Conservation (phyloP, 2,797 vertebrate genomes). For the Sphaeramia orbicularis region DNA sequence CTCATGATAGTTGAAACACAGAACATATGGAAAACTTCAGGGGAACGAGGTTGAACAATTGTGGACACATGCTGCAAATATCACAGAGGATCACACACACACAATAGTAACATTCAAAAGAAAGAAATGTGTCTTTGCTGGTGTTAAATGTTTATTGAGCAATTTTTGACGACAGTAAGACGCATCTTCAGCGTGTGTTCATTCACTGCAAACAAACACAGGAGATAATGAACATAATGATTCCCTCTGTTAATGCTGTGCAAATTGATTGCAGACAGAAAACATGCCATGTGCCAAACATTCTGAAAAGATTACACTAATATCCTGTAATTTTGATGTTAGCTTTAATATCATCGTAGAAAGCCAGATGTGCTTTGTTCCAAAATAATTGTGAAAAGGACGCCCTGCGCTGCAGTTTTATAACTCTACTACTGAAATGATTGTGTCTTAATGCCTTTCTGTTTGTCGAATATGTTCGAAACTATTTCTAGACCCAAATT, state of each 20-base stretch:
- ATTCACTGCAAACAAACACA: slow-evolving; percentile 35
- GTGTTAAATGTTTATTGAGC: slow-evolving; percentile 43
- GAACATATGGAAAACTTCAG: slow-evolving; percentile 65
- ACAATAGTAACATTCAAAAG: slow-evolving; percentile 27
- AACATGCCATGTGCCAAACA: slow-evolving; percentile 52
- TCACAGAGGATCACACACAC: slow-evolving; percentile 15
- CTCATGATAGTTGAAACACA: slow-evolving; percentile 51
- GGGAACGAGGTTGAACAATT: slow-evolving; percentile 40
- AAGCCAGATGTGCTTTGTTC: slow-evolving; percentile 67
- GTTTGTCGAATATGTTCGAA: slow-evolving; percentile 27
- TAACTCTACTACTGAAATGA: slow-evolving; percentile 9
- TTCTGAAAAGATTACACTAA: slow-evolving; percentile 67
- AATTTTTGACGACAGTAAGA: slow-evolving; percentile 42
- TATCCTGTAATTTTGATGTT: slow-evolving; percentile 64
- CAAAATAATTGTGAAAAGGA: slow-evolving; percentile 23
- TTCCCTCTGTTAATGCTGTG: slow-evolving; percentile 50
- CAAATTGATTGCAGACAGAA: slow-evolving; percentile 75
- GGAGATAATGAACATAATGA: slow-evolving; percentile 61
- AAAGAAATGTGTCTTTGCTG: slow-evolving; percentile 15
- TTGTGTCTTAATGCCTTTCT: slow-evolving; percentile 23
- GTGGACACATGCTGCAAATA: slow-evolving; percentile 55
- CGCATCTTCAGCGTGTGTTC: slow-evolving; percentile 40
- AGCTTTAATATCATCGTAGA: slow-evolving; percentile 45
- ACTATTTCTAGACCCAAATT: slow-evolving; percentile 23
- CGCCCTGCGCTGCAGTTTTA: slow-evolving; percentile 11